Evolutionary conservation across 1,140 invertebrate genomes (phyloP).

Genomic region (Muscidifurax raptorellus): DNA sequence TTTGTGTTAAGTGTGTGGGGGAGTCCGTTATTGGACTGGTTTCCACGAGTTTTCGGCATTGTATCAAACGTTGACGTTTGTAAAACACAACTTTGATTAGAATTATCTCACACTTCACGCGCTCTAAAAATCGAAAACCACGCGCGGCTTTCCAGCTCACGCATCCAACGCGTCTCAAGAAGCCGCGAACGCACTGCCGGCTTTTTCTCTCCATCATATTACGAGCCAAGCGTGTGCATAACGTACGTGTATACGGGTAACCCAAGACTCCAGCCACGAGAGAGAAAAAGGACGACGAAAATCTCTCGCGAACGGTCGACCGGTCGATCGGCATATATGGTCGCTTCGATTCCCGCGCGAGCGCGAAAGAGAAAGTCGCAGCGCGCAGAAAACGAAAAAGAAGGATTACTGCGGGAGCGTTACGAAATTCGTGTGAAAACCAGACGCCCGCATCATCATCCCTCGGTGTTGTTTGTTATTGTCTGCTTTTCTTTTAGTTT

Average conservation of each 20-base stretch:
- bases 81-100: no score
- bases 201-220: not conserved
- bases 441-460: constrained; percentile 36
- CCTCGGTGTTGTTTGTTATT: not conserved
- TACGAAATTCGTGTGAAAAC: constrained; percentile 26
- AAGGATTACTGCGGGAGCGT: not conserved
- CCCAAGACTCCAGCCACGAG: constrained; percentile 19
- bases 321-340: constrained; percentile 32
- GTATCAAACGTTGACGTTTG: no score
- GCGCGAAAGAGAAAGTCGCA: not conserved
- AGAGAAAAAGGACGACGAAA: constrained; percentile 14
- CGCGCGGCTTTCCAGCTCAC: not conserved
- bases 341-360: constrained; percentile 13
- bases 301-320: constrained; percentile 27
- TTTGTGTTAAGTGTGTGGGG: constrained; percentile 10
- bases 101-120: not conserved
- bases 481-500: not conserved
- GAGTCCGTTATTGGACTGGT: not conserved
- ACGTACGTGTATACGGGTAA: not conserved
- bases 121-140: not conserved
- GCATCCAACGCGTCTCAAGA: not conserved
- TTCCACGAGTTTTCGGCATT: no score
- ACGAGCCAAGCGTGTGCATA: not conserved
- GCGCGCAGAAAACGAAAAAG: constrained; percentile 26
- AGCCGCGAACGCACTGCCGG: not conserved